Percentiles rank a stretch among this genome's conserved stretches.
Conservation (phyloP, 1,140 invertebrate genomes). For the Diabrotica undecimpunctata region DNA sequence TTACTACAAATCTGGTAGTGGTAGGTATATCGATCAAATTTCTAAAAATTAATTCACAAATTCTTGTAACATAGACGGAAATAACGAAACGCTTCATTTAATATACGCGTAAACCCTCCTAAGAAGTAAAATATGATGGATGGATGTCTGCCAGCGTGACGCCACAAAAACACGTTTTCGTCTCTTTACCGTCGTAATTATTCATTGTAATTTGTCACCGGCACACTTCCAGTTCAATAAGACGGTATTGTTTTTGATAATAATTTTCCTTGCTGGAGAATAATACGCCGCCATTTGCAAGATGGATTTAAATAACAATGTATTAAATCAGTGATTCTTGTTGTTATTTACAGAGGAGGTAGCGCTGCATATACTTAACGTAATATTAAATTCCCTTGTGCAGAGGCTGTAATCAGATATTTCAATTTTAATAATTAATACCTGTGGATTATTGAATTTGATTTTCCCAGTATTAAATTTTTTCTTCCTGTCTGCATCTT, state of each 20-base stretch:
- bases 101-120: not conserved
- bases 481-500: too few species aligned
- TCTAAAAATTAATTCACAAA: slow-evolving; percentile 1
- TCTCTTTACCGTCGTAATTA: slow-evolving; percentile 2
- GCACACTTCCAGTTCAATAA: slow-evolving; percentile 2
- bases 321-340: too few species aligned
- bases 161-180: slow-evolving; percentile 1
- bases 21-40: not conserved
- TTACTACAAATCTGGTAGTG: too few species aligned
- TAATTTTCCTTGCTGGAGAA: not conserved
- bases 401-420: too few species aligned
- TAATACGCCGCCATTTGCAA: too few species aligned
- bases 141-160: not conserved
- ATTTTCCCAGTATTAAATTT: too few species aligned
- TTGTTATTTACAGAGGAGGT: too few species aligned
- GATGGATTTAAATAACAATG: too few species aligned
- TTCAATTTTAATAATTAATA: too few species aligned
- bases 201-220: slow-evolving; percentile 2
- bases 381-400: too few species aligned
- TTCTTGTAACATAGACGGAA: not conserved
- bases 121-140: not conserved
- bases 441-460: too few species aligned
- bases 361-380: too few species aligned
- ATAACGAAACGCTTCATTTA: slow-evolving; percentile 1
- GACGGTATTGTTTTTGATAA: slow-evolving; percentile 1